Evolutionary conservation across 1,140 invertebrate genomes (phyloP).

Genomic region (Anastrepha obliqua): DNA sequence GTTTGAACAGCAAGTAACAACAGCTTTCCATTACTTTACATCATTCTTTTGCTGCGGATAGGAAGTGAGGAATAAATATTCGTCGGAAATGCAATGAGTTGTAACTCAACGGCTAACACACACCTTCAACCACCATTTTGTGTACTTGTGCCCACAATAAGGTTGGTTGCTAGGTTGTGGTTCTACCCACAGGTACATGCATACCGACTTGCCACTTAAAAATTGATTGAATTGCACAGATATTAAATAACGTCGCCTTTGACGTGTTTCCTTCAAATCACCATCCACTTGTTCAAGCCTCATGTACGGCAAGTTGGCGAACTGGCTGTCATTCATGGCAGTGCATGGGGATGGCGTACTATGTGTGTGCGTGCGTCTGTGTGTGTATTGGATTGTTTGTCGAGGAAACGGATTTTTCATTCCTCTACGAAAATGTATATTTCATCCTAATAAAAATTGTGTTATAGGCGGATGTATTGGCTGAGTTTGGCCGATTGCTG

Average conservation of each 20-base stretch:
- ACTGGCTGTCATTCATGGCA: no score
- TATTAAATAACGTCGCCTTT: constrained; percentile 45
- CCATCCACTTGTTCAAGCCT: not conserved
- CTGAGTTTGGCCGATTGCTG: not conserved
- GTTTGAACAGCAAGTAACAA: not conserved
- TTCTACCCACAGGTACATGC: not conserved
- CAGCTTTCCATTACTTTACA: not conserved
- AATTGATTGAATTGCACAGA: constrained; percentile 51
- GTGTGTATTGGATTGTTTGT: not conserved
- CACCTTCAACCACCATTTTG: not conserved
- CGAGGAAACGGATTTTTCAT: constrained; percentile 31
- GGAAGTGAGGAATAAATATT: constrained; percentile 41
- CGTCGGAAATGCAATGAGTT: constrained; percentile 33
- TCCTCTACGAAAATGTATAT: constrained; percentile 24
- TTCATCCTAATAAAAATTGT: constrained; percentile 26
- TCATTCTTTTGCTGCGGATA: not conserved
- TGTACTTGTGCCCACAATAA: not conserved
- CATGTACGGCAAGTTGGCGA: not conserved
- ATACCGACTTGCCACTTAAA: not conserved
- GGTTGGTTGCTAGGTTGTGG: not conserved
- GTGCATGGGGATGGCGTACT: not conserved
- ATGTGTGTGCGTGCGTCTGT: not conserved
- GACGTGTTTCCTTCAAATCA: constrained; percentile 33
- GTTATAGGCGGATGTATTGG: not conserved
- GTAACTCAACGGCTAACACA: not conserved